Conservation (phyloP, 2,888 invertebrate species). For the Epiblema foenella region DNA sequence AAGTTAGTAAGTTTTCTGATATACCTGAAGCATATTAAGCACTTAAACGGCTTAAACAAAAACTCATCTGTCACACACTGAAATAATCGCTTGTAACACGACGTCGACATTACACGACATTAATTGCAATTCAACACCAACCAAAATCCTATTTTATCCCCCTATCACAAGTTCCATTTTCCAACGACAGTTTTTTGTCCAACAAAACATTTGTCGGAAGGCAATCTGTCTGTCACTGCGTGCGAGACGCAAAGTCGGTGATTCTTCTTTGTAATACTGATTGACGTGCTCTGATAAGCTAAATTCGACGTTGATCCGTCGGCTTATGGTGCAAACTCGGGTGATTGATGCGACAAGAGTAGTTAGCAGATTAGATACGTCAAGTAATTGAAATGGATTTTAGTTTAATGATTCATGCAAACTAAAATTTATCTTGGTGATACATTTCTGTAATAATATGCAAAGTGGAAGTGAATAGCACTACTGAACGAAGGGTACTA, state of each 20-base stretch:
- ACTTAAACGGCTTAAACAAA: constrained; percentile 18
- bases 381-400: constrained; percentile 41
- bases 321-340: constrained; percentile 63
- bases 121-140: constrained; percentile 40
- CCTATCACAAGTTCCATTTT: constrained; percentile 50
- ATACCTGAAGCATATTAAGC: neutral
- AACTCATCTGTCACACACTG: constrained; percentile 22
- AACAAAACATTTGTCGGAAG: constrained; percentile 68
- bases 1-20: neutral
- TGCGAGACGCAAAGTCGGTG: constrained; percentile 66
- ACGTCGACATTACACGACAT: constrained; percentile 38
- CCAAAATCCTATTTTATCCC: constrained; percentile 50
- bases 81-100: constrained; percentile 36
- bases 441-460: neutral
- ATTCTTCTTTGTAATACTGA: constrained; percentile 74
- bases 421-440: constrained; percentile 3
- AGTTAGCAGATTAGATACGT: constrained; percentile 33
- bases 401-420: constrained; percentile 22
- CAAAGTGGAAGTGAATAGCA: neutral
- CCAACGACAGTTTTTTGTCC: constrained; percentile 47
- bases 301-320: constrained; percentile 66
- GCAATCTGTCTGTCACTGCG: constrained; percentile 75
- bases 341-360: constrained; percentile 62
- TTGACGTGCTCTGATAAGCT: constrained; percentile 73
- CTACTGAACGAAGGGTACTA: neutral